Evolutionary conservation across 2,113 vertebrate genomes (phyloP).

Genomic region (Nothobranchius furzeri): DNA sequence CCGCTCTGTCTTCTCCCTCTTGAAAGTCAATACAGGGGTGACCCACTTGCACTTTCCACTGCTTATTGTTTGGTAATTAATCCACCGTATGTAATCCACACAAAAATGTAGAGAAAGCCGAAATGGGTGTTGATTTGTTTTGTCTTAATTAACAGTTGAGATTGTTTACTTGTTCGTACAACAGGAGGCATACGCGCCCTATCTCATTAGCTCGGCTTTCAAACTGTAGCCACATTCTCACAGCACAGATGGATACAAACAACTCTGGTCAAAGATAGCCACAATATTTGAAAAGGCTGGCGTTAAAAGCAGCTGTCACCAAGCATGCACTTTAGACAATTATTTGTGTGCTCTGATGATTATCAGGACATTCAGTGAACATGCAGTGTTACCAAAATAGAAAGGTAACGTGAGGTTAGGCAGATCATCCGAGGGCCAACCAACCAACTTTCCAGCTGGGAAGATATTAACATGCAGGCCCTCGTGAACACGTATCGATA

Average conservation of each 20-base stretch:
- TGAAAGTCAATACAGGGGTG: slow-evolving; percentile 70
- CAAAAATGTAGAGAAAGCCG: slow-evolving; percentile 52
- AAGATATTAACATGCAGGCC: slow-evolving; percentile 61
- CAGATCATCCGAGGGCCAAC: slow-evolving; percentile 60
- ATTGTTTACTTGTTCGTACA: slow-evolving; percentile 58
- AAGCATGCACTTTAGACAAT: slow-evolving; percentile 56
- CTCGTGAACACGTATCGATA: slow-evolving; percentile 58
- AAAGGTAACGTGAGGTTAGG: slow-evolving; percentile 64
- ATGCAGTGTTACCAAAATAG: slow-evolving; percentile 61
- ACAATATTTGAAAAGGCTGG: slow-evolving; percentile 26
- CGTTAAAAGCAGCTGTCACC: slow-evolving; percentile 22
- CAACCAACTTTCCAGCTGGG: slow-evolving; percentile 59
- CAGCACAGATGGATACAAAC: slow-evolving; percentile 27
- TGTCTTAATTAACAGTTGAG: slow-evolving; percentile 59
- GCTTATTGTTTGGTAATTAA: slow-evolving; percentile 72
- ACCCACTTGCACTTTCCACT: slow-evolving; percentile 70
- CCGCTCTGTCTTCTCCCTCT: slow-evolving; percentile 67
- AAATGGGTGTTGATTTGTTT: slow-evolving; percentile 51
- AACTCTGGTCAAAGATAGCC: slow-evolving; percentile 10
- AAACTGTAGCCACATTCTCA: slow-evolving; percentile 31
- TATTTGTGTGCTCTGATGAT: slow-evolving; percentile 57
- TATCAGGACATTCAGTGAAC: slow-evolving; percentile 48
- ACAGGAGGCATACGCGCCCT: slow-evolving; percentile 42
- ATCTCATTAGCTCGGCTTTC: slow-evolving; percentile 47
- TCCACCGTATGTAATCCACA: slow-evolving; percentile 64